Base-by-base conservation (phyloP, 1,140 invertebrate genomes). In the Cepaea nemoralis region DNA sequence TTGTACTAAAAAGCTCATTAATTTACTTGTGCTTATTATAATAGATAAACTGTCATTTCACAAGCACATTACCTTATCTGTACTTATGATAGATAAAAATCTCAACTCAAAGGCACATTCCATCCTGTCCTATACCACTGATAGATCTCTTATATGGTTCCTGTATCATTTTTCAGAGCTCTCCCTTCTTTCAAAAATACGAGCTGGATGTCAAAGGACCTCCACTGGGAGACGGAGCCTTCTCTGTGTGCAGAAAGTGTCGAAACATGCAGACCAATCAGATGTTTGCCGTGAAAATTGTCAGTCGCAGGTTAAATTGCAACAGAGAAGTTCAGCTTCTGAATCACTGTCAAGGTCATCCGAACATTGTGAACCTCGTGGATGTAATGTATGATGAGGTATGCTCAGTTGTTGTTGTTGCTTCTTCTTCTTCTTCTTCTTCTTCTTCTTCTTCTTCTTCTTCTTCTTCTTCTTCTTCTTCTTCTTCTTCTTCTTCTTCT, bases 201-300 rank as follows among this genome's bases (percentile, higher is more conserved):
- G 94, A 95, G 10, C 90, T 98, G 84, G 93, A 95, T 91, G 92
- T 94, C 84, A 92, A 94, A 82, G 88, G 86, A 45, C 93, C 93
- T 6, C 92, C 95, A 19, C 91, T 98, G 0, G 97, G 97, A 0
- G 96, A 97, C 89, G 97, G 97, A 0, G 96, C 96, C 67, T 98
- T 95, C 91, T 97, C 96, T 2, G 94, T 98, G 0, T 97, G 96
- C 88, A 90, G 96, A 70, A 94, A 94, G 87, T 98, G 97, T 89
- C 92, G 94, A n/a, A 93, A 96, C 83, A 93, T 94, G 73, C 86
- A 90, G 39, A 96, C 95, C 0, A 93, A 94, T 19, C 93, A 94
- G 83, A 94, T 94, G 76, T 98, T 94, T 91, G 97, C 97, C 19
- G 97, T 98, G 0, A 98, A 98, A 93, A 98, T 98, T 83, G 93